Evolutionary conservation across 2,113 vertebrate species (phyloP), one percentile per base, ranked within the genome.

Genomic region (Felis catus): DNA sequence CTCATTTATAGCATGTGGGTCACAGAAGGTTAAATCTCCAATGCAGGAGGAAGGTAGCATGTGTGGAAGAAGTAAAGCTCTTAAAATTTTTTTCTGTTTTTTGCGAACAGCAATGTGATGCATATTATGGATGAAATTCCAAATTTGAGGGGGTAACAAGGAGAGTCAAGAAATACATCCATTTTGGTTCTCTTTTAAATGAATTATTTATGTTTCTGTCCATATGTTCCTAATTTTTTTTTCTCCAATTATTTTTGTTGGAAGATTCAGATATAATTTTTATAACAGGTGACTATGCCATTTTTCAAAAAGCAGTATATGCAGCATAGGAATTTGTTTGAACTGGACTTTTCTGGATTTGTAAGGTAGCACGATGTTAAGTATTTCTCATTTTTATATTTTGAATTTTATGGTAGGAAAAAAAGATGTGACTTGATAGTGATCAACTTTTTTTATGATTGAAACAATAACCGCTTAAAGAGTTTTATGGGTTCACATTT

Each of bases 171-270:
- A 94, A 73, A 71, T 95, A 14, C 12, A 63, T 80, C 23, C 1
- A 33, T 13, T 85, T 95, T 71, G 27, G 27, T 90, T 97, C 13
- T 86, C 33, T 68, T 25, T 88, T 89, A 55, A 73, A 78, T 11
- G 27, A 36, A 82, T 89, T 93, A 78, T 58, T 84, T 91, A 53
- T 10, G 41, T 18, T 80, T 91, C 36, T 48, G 5, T 84, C 91
- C 21, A 88, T 23, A 73, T 51, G 12, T 89, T 97, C 2, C 19
- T 70, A 39, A 74, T 81, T 90, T 92, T 96, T 96, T 96, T 71
- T 80, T 71, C 61, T 16, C 63, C 7, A 63, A 74, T 94, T 95
- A 83, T 83, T 90, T 96, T 95, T 85, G 48, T 58, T 80, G n/a
- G n/a, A 91, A n/a, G 14, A 0, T 80, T 96, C 29, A 71, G 84